Evolutionary conservation across 1,140 invertebrate species (phyloP).

Genomic region (Zaprionus nigranus): DNA sequence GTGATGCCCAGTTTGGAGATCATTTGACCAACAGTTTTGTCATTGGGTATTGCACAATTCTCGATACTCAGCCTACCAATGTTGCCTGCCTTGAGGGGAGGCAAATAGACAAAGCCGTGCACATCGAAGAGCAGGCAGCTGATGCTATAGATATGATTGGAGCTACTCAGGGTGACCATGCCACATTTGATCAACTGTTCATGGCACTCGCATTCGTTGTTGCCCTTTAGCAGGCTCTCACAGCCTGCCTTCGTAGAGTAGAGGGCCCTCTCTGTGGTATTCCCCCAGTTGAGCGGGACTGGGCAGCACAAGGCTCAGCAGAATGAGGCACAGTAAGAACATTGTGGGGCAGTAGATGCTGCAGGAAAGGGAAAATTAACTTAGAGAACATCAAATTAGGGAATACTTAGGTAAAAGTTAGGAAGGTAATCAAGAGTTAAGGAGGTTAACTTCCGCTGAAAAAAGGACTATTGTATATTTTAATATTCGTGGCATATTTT

Average conservation of each 20-base stretch:
- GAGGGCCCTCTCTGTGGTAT: constrained; percentile 24
- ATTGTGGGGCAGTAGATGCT: constrained; percentile 43
- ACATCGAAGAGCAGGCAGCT: constrained; percentile 63
- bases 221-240: constrained; percentile 55
- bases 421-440: too few relatives aligned
- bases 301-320: constrained; percentile 32
- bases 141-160: constrained; percentile 50
- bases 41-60: constrained; percentile 66
- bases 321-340: constrained; percentile 51
- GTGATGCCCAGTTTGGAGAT: constrained; percentile 56
- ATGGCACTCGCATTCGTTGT: constrained; percentile 61
- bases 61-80: constrained; percentile 49
- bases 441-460: rapidly evolving
- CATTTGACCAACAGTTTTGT: constrained; percentile 46
- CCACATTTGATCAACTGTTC: constrained; percentile 72
- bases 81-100: constrained; percentile 52
- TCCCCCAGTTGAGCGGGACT: constrained; percentile 38
- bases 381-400: neutral
- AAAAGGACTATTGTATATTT: too few relatives aligned
- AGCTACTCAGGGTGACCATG: constrained; percentile 54
- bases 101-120: constrained; percentile 61
- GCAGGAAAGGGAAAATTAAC: neutral
- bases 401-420: neutral
- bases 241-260: constrained; percentile 66
- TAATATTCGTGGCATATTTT: too few relatives aligned